phyloP scores from a whole-genome alignment of 2,797 vertebrate genomes.

The Xiphorhynchus erythropygius region DNA sequence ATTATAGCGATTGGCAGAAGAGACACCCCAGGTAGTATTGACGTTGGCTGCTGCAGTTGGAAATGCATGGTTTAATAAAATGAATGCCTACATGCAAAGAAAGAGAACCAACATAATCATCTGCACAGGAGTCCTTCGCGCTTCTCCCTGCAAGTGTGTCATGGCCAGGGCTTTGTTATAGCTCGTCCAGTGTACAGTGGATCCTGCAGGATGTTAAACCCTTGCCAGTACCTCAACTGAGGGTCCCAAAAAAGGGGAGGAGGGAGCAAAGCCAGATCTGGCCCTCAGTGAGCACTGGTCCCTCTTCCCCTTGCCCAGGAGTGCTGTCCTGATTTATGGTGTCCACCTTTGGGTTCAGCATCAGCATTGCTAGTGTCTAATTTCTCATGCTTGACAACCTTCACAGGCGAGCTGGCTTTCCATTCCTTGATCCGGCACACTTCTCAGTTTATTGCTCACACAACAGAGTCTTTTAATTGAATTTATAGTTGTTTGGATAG shows the following conservation, averaged over 20 bases:
- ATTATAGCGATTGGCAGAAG: neutral
- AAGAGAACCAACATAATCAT: neutral
- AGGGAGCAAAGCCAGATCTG: neutral
- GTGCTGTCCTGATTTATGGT: neutral
- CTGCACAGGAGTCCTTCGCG: neutral
- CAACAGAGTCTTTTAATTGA: constrained; percentile 44
- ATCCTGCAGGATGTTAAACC: neutral
- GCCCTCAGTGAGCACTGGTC: neutral
- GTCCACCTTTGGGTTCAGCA: neutral
- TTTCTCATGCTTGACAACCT: constrained; percentile 42
- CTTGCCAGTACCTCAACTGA: neutral
- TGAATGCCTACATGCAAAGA: neutral
- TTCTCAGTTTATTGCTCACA: constrained; percentile 27
- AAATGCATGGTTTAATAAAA: neutral
- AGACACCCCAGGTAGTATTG: neutral
- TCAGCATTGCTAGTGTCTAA: neutral
- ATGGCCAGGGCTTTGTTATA: neutral
- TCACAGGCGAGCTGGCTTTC: constrained; percentile 18
- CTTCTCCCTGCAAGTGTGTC: neutral
- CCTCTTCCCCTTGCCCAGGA: neutral
- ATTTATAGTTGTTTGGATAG: constrained; percentile 55
- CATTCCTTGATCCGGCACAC: neutral
- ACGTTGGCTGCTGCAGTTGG: neutral
- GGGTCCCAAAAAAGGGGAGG: neutral
- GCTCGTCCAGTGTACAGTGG: accelerated